Evolutionary conservation across 2,113 vertebrate genomes (phyloP).

Genomic region (Chloroceryle aenea): DNA sequence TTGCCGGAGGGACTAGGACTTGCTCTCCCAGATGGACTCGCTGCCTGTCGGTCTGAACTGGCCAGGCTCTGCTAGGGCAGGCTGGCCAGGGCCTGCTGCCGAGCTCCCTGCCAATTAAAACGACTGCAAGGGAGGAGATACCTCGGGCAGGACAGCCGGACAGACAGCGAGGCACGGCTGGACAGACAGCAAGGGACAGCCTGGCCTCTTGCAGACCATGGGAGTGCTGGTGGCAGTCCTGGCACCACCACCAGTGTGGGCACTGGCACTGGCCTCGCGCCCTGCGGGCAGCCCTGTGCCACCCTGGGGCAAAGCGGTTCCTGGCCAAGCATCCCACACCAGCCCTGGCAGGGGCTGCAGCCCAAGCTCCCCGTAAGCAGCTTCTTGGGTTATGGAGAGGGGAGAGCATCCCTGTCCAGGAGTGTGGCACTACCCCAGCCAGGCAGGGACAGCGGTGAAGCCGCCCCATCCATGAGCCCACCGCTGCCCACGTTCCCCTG

Average conservation of each 20-base stretch:
- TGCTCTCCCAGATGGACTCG: conserved; percentile 22
- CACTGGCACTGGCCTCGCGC: background rate
- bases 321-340: background rate
- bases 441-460: rapidly evolving
- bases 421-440: background rate
- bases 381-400: background rate
- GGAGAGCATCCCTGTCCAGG: background rate
- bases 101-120: background rate
- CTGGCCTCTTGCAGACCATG: background rate
- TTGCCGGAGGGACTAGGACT: background rate
- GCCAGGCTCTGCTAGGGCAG: background rate
- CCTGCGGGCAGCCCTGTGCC: background rate
- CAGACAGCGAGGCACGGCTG: background rate
- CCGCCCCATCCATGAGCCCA: rapidly evolving
- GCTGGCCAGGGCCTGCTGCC: background rate
- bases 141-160: background rate
- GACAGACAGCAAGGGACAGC: background rate
- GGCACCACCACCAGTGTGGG: background rate
- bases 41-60: background rate
- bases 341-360: background rate
- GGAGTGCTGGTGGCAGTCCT: background rate
- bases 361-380: background rate
- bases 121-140: background rate
- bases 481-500: background rate
- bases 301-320: background rate